phyloP scores from a whole-genome alignment of 2,113 vertebrate genomes.

The Atrichornis clamosus region DNA sequence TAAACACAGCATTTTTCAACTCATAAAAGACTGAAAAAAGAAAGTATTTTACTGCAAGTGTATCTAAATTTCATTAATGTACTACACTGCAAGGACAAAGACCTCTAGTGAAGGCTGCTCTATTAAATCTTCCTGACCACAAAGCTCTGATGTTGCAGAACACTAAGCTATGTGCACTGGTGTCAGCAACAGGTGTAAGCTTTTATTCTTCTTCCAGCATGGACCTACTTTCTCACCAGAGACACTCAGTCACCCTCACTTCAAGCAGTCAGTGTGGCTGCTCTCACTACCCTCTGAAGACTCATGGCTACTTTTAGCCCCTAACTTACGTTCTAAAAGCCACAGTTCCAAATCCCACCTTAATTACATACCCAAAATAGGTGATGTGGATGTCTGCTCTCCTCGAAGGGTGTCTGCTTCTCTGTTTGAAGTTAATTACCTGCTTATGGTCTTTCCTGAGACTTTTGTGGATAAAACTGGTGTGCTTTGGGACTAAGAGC shows the following conservation, averaged over 20 bases:
- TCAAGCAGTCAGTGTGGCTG: background rate
- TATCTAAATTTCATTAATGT: background rate
- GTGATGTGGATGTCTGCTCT: background rate
- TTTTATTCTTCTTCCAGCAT: background rate
- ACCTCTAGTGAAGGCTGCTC: background rate
- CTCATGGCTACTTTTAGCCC: background rate
- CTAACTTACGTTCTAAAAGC: background rate
- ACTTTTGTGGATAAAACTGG: background rate
- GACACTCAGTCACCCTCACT: background rate
- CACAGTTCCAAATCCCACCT: background rate
- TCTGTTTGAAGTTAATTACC: background rate
- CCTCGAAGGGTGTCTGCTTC: background rate
- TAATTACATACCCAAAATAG: background rate
- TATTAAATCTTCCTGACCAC: background rate
- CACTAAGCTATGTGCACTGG: background rate
- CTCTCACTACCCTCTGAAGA: background rate
- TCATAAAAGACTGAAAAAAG: background rate
- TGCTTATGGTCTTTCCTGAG: background rate
- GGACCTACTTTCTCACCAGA: background rate
- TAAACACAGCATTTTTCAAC: background rate
- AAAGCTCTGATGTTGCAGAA: background rate
- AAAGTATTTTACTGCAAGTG: background rate
- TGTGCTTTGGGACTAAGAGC: background rate
- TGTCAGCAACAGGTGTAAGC: background rate
- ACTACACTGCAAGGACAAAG: background rate